These are phyloP conservation scores for Papilio xuthus DNA, from an alignment of 1,140 invertebrate genomes.

Conservation along the genomic window DNA sequence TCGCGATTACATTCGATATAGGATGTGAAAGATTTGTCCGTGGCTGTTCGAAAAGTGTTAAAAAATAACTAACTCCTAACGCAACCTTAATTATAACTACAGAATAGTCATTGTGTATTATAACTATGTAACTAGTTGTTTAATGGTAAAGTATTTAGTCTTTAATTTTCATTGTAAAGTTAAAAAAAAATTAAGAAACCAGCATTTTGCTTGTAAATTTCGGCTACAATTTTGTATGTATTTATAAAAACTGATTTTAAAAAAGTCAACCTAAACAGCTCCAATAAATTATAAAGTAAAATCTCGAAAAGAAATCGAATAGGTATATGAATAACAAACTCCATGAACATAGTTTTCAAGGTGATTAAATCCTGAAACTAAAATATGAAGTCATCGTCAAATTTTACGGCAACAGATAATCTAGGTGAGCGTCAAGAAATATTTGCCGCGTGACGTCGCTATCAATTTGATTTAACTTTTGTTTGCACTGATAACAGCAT, in stretches of 20 bases:
- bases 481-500: conserved; percentile 57
- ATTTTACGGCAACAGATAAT: conserved; percentile 43
- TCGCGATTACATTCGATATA: neutral
- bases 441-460: conserved; percentile 48
- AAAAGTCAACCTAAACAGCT: neutral
- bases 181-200: no score
- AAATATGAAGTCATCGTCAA: conserved; percentile 43
- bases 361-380: conserved; percentile 23
- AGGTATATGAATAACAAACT: neutral
- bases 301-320: neutral
- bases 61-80: neutral
- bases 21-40: neutral
- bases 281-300: neutral
- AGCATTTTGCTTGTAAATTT: no score
- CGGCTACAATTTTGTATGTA: no score
- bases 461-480: conserved; percentile 55
- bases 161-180: no score
- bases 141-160: no score
- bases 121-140: no score
- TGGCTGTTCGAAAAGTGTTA: neutral
- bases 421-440: conserved; percentile 41
- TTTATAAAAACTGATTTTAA: neutral
- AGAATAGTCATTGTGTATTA: no score
- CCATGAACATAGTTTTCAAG: neutral
- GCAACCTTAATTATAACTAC: neutral